A percentile compares a stretch with the other conserved stretches of the same genome.
These are phyloP conservation scores for Micromys minutus DNA, from an alignment of 2,113 vertebrate species.

Conservation along the genomic window DNA sequence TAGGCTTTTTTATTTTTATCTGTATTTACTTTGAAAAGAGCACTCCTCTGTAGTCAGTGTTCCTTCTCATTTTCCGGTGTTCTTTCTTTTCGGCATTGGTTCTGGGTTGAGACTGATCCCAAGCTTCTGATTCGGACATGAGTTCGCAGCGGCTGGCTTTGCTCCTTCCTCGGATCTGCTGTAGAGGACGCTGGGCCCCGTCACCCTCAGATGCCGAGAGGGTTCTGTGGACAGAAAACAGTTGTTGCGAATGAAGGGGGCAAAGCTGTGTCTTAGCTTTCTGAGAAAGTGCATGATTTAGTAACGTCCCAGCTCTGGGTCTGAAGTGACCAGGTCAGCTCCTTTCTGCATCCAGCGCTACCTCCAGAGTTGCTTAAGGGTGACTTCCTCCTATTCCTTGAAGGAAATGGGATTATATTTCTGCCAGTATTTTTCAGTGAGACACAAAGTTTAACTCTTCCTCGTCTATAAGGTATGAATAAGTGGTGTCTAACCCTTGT, in stretches of 20 bases:
- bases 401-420: conserved; percentile 59
- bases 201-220: conserved; percentile 52
- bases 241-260: conserved; percentile 85
- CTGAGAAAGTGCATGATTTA: conserved; percentile 66
- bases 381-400: conserved; percentile 65
- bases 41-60: conserved; percentile 74
- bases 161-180: conserved; percentile 87
- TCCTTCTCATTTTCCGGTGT: conserved; percentile 13
- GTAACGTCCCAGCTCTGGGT: conserved; percentile 57
- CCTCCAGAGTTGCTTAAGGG: conserved; percentile 22
- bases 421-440: conserved; percentile 54
- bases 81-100: conserved; percentile 67
- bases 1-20: conserved; percentile 71
- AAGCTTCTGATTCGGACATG: conserved; percentile 33
- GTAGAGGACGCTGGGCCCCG: conserved; percentile 87
- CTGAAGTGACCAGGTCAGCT: conserved; percentile 18
- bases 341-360: conserved; percentile 7
- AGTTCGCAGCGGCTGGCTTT: conserved; percentile 49
- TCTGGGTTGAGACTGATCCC: conserved; percentile 68
- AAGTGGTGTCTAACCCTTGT: conserved; percentile 71
- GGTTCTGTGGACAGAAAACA: conserved; percentile 81
- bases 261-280: conserved; percentile 56
- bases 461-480: conserved; percentile 62
- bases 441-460: conserved; percentile 35
- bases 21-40: conserved; percentile 73